Evolutionary conservation across 1,140 invertebrate species (phyloP).

Genomic region (Oscheius sp.): DNA sequence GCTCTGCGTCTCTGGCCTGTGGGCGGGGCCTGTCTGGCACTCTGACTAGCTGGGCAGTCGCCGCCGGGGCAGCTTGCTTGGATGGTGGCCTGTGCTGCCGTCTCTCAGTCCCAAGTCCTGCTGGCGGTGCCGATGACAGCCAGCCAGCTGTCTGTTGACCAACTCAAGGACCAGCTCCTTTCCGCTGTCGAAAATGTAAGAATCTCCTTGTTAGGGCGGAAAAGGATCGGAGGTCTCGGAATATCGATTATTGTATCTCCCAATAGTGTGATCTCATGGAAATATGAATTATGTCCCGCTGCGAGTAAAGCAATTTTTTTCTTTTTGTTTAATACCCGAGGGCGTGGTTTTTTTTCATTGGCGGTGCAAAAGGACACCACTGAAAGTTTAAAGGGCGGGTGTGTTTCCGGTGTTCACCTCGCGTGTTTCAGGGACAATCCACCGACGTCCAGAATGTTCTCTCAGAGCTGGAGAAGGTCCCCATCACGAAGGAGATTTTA

Average conservation of each 20-base stretch:
- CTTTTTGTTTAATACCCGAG: no score
- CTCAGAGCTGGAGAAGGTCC: slow-evolving; percentile 22
- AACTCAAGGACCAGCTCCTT: slow-evolving; percentile 41
- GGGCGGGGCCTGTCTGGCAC: slow-evolving; percentile 13
- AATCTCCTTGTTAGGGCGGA: slow-evolving; percentile 5
- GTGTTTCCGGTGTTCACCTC: slow-evolving; percentile 4
- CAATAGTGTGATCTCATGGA: slow-evolving; percentile 5
- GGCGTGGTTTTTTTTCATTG: no score
- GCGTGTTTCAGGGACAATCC: slow-evolving; percentile 21
- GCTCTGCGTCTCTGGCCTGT: slow-evolving; percentile 1
- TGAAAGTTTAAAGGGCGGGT: background rate
- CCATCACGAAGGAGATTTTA: slow-evolving; percentile 37
- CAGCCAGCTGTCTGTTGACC: slow-evolving; percentile 35
- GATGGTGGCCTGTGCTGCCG: slow-evolving; percentile 41
- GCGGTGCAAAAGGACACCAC: no score
- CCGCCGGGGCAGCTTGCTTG: slow-evolving; percentile 7
- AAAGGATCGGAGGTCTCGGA: no score
- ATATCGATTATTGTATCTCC: background rate
- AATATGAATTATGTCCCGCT: no score
- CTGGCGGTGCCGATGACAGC: slow-evolving; percentile 29
- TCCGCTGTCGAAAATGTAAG: slow-evolving; percentile 43
- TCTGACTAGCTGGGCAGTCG: slow-evolving; percentile 11
- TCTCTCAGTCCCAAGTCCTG: slow-evolving; percentile 21
- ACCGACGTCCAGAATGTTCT: slow-evolving; percentile 22
- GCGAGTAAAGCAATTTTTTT: no score